Evolutionary conservation across 2,113 vertebrate species (phyloP).

Genomic region (Perca schrenkii): DNA sequence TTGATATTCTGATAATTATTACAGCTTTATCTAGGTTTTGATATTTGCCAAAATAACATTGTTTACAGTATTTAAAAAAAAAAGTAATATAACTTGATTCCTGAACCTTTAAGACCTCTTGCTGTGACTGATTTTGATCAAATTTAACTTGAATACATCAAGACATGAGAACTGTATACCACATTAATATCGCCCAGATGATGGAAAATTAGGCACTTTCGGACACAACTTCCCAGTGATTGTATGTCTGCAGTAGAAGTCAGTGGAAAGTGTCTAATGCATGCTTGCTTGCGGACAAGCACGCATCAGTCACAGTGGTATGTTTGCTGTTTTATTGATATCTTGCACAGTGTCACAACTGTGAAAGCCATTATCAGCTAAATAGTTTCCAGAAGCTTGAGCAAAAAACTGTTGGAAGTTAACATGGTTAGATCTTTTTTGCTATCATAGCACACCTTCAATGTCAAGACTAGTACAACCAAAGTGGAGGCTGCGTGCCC

Average conservation of each 20-base stretch:
- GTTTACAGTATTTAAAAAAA: neutral
- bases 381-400: neutral
- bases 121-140: neutral
- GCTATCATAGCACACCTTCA: constrained; percentile 62
- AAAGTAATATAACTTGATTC: neutral
- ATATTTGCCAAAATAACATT: neutral
- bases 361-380: neutral
- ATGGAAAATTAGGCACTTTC: neutral
- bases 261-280: neutral
- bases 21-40: neutral
- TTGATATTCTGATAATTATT: neutral
- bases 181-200: no score
- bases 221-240: neutral
- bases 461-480: constrained; percentile 67
- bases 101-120: neutral
- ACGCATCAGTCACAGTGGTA: constrained; percentile 4
- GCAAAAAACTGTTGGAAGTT: neutral
- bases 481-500: constrained; percentile 56
- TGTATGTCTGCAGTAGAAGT: neutral
- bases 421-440: constrained; percentile 6
- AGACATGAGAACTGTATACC: neutral
- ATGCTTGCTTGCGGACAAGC: neutral
- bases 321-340: constrained; percentile 44
- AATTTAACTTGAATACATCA: neutral
- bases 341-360: neutral